Evolutionary conservation across 2,888 invertebrate species (phyloP), one percentile per base, ranked within the genome.

Genomic region (Drosophila prostipennis): DNA sequence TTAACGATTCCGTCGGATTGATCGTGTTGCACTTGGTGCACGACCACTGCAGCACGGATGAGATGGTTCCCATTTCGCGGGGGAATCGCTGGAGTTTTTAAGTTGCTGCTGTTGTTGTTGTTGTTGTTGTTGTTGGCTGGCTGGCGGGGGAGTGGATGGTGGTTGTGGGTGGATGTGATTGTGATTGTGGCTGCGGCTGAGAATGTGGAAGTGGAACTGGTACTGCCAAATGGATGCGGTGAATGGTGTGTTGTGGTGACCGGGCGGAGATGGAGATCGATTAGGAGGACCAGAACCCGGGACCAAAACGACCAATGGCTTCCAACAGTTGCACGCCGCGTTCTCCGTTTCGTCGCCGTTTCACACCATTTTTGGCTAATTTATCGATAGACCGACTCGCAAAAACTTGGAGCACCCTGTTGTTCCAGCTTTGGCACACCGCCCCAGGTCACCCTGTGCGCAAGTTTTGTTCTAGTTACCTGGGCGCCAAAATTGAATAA

Each of bases 31-130:
- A 97, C 93, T 95, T 94, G 92, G 94, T 94, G 94, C 97, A 97
- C 94, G 96, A 96, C 97, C 97, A 97, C 94, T 97, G 97, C 92
- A 97, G 95, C 93, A 97, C 97, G 92, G 97, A 97, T 93, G 97
- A 96, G 94, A 97, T 97, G 92, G 97, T 96, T 93, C 97, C 97
- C 97, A 97, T 97, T 36, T 13, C 52, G 42, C 51, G 36, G 64
- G 49, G 34, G 43, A 36, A 36, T 26, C 14, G 32, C 46, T 32
- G 14, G 14, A 29, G 14, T 46, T 19, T 19, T 19, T 19, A 3
- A 19, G 19, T 3, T 19, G 19, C 19, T 19, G 19, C 19, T 16
- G 34, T 1, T 39, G 34, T 6, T 36, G 43, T 26, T 36, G 36
- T 34, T 59, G 16, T 40, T 40, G 19, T 57, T 57, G 57, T 58